Evolutionary conservation across 2,888 invertebrate genomes (phyloP).

Genomic region (Eupelmus urozonus): DNA sequence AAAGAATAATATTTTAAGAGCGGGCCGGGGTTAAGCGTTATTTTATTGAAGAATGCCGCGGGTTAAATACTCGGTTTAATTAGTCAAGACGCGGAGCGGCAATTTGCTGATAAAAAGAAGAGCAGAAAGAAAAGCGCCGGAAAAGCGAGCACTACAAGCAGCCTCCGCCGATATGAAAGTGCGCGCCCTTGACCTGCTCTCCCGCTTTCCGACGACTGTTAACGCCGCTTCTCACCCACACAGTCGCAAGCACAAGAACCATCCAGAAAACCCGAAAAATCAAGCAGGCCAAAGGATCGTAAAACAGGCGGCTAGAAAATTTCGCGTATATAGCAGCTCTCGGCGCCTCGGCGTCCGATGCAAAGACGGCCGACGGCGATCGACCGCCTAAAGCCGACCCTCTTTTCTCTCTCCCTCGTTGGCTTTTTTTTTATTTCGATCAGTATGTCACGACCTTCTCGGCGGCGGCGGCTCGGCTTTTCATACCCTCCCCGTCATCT

Average conservation of each 20-base stretch:
- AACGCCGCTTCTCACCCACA: not conserved
- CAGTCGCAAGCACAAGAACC: not conserved
- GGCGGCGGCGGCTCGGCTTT: slow-evolving; percentile 1
- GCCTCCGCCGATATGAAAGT: not conserved
- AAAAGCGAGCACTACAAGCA: too few species aligned
- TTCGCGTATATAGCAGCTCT: not conserved
- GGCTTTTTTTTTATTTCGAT: slow-evolving; percentile 34
- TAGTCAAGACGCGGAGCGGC: too few species aligned
- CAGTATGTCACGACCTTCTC: slow-evolving; percentile 56
- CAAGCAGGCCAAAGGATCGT: not conserved
- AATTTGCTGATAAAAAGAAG: not conserved
- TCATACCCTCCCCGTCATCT: slow-evolving; percentile 5
- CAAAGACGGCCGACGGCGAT: slow-evolving; percentile 6
- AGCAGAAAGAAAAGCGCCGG: not conserved
- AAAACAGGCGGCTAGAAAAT: not conserved
- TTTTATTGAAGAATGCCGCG: too few species aligned
- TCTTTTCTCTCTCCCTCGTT: not conserved
- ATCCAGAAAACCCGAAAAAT: too few species aligned
- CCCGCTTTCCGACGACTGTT: not conserved
- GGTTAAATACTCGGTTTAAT: too few species aligned
- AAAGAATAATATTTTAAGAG: too few species aligned
- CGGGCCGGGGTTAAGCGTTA: too few species aligned
- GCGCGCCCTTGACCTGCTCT: slow-evolving; percentile 13
- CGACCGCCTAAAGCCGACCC: slow-evolving; percentile 42
- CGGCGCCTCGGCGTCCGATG: not conserved